Percentiles rank a stretch among this genome's conserved stretches.
Evolutionary conservation across 2,797 vertebrate genomes (phyloP).

Genomic region (Liasis olivaceus): DNA sequence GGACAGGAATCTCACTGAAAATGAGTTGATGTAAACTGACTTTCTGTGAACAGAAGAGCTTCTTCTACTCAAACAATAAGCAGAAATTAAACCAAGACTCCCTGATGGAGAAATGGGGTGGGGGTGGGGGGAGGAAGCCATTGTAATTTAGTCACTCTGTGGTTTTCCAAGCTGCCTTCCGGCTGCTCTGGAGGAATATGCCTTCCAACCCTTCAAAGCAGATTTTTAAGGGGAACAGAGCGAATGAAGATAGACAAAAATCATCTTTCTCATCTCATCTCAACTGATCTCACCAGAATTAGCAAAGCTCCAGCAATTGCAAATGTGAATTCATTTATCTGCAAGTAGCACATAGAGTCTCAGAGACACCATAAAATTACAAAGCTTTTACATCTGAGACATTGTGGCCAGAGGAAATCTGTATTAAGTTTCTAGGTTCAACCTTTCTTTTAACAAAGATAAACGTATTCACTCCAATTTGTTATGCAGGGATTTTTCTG

Average conservation of each 20-base stretch:
- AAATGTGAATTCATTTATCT: background rate
- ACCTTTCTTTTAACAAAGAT: background rate
- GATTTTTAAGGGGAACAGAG: background rate
- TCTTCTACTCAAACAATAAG: background rate
- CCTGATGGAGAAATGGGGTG: background rate
- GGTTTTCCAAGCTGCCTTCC: background rate
- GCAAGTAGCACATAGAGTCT: background rate
- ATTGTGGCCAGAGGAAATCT: background rate
- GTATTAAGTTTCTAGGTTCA: background rate
- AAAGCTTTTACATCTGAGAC: background rate
- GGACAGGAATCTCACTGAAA: background rate
- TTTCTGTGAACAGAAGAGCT: background rate
- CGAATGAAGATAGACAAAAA: background rate
- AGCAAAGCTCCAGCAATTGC: background rate
- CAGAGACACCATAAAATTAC: background rate
- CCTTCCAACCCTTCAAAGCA: background rate
- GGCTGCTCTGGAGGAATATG: background rate
- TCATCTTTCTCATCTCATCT: background rate
- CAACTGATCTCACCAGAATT: background rate
- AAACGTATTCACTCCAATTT: background rate
- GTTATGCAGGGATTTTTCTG: background rate
- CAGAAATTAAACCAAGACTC: background rate
- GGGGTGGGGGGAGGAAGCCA: background rate
- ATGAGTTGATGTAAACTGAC: background rate
- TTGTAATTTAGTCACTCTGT: background rate